Conservation (phyloP, 2,797 vertebrate species). For the Muscicapa striata region DNA sequence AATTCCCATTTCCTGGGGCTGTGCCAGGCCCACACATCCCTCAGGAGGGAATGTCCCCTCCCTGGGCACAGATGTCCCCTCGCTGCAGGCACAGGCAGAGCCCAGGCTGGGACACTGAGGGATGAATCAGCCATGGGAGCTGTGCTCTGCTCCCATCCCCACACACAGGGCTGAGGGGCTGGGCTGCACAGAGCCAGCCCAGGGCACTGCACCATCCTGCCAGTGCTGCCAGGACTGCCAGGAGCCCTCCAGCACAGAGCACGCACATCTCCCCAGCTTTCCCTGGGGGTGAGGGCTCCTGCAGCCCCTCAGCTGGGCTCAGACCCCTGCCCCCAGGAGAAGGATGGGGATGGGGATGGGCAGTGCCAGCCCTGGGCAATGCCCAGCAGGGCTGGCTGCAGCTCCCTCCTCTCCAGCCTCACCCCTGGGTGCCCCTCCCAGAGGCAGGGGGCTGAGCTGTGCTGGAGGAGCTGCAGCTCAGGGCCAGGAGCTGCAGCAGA, state of each 20-base stretch:
- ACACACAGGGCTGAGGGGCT: not conserved
- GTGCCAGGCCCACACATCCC: not conserved
- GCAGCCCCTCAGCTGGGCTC: not conserved
- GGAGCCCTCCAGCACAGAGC: not conserved
- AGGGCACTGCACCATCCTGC: too few species aligned
- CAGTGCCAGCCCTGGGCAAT: not conserved
- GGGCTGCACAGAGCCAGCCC: not conserved
- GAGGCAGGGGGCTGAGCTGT: not conserved
- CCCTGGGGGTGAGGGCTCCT: not conserved
- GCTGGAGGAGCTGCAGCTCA: not conserved
- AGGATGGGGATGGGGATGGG: not conserved
- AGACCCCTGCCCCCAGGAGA: not conserved
- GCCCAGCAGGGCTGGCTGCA: not conserved
- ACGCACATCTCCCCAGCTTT: not conserved
- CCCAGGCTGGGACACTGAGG: not conserved
- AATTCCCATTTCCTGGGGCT: not conserved
- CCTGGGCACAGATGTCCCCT: not conserved
- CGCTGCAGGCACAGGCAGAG: not conserved
- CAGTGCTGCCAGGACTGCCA: rapidly evolving
- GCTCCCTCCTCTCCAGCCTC: not conserved
- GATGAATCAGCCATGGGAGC: not conserved
- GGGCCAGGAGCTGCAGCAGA: not conserved
- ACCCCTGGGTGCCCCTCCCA: not conserved
- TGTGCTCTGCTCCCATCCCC: not conserved
- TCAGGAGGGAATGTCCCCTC: not conserved